Evolutionary conservation across 2,797 vertebrate species (phyloP), one percentile per base, ranked within the genome.

Genomic region (Botia kubotai): DNA sequence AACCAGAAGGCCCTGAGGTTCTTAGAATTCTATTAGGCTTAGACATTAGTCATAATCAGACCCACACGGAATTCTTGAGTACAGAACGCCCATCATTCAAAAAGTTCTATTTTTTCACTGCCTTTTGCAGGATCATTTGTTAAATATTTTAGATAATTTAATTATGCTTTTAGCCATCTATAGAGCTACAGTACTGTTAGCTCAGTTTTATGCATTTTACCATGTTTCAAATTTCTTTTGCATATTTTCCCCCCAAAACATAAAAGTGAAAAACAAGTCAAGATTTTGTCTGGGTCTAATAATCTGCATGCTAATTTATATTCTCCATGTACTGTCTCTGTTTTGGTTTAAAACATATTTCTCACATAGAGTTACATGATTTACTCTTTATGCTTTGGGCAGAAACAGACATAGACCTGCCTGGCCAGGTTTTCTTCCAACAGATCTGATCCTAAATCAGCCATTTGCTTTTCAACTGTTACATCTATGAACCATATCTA

Each of bases 401-500:
- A 23, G 67, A 65, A 68, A 67, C 70, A 72, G 80, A 84, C 66
- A 60, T 57, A 72, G 33, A 72, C 71, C 62, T 46, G 83, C 52
- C 69, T 79, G 43, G 52, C 57, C 79, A 72, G 71, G 29, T 73
- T 77, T 84, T 72, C 62, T 70, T 19, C 71, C 71, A 39, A 57
- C 36, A 66, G 72, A 53, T 73, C 46, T 73, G 53, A 76, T 76
- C 73, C 23, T 65, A 79, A 77, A 52, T 84, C 70, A 74, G 21
- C 23, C 70, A 53, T 46, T 57, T 50, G 39, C 67, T 75, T 60
- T 88, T 90, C 72, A 77, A 73, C 70, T 75, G 84, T 78, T 89
- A 91, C 90, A 92, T 92, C 90, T 90, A 85, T 89, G 87, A 85
- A 82, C 88, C 84, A 80, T 71, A 84, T 88, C 85, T 73, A 80